phyloP scores from a whole-genome alignment of 1,140 invertebrate species.

The Sarcophaga bullata region DNA sequence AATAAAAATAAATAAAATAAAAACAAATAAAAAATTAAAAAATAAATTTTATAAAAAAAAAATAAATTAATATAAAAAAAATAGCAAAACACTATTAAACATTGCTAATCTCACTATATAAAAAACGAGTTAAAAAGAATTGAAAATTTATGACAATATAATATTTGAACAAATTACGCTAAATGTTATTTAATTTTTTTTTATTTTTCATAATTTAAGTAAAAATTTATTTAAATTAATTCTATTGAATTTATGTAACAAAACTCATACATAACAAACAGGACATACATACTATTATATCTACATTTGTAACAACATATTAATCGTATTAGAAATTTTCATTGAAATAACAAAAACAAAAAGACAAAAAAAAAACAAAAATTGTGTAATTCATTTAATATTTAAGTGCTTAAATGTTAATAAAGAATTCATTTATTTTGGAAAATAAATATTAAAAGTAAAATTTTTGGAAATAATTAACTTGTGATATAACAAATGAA shows the following conservation, averaged over 20 bases:
- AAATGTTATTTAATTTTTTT: not conserved
- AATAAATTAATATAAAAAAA: not conserved
- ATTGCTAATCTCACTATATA: not conserved
- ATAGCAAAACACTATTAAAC: not conserved
- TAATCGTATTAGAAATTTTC: no score
- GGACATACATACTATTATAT: no score
- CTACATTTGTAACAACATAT: no score
- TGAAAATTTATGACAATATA: constrained; percentile 21
- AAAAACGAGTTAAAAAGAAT: not conserved
- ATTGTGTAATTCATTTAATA: no score
- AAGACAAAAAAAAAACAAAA: no score
- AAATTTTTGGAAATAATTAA: no score
- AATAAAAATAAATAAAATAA: constrained; percentile 2
- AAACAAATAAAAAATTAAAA: constrained; percentile 3
- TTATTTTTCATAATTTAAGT: not conserved
- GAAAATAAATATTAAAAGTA: no score
- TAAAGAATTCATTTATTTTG: no score
- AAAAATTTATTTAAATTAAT: not conserved
- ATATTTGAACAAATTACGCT: constrained; percentile 12
- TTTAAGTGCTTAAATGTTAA: no score
- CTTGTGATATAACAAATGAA: no score
- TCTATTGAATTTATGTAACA: not conserved
- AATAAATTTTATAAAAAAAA: not conserved
- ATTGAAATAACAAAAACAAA: no score
- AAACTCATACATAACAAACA: not conserved